Conservation (phyloP, 2,113 vertebrate genomes). For the Vanacampus margaritifer region DNA sequence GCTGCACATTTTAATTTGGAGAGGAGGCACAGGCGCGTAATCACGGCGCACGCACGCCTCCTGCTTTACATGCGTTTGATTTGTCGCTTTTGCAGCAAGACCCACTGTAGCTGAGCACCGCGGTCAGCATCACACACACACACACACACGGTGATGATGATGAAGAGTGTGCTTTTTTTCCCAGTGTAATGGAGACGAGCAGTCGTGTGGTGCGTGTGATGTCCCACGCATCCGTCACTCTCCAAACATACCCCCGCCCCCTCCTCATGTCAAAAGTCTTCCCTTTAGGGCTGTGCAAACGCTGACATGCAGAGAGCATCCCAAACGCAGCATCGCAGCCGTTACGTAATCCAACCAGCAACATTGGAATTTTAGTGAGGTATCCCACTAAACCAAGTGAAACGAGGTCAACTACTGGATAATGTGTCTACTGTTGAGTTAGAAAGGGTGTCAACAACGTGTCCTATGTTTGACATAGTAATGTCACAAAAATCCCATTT, state of each 20-base stretch:
- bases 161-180: neutral
- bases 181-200: conserved; percentile 7
- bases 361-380: conserved; percentile 55
- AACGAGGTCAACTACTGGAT: conserved; percentile 40
- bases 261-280: conserved; percentile 43
- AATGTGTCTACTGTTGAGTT: neutral
- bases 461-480: neutral
- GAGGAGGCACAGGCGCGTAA: conserved; percentile 27
- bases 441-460: neutral
- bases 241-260: conserved; percentile 8
- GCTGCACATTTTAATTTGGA: conserved; percentile 42
- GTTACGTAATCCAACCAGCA: conserved; percentile 57
- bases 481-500: too few relatives aligned
- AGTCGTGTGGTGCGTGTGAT: conserved; percentile 19
- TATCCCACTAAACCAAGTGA: conserved; percentile 38
- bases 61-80: conserved; percentile 16
- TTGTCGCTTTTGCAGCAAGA: neutral
- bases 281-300: conserved; percentile 38
- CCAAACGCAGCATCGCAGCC: conserved; percentile 21
- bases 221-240: conserved; percentile 6
- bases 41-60: conserved; percentile 25
- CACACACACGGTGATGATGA: neutral
- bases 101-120: neutral
- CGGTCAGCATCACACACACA: neutral
- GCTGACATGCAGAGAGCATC: conserved; percentile 38